These are phyloP conservation scores for Galerucella nymphaeae DNA, from an alignment of 2,888 invertebrate species.

Conservation along the genomic window DNA sequence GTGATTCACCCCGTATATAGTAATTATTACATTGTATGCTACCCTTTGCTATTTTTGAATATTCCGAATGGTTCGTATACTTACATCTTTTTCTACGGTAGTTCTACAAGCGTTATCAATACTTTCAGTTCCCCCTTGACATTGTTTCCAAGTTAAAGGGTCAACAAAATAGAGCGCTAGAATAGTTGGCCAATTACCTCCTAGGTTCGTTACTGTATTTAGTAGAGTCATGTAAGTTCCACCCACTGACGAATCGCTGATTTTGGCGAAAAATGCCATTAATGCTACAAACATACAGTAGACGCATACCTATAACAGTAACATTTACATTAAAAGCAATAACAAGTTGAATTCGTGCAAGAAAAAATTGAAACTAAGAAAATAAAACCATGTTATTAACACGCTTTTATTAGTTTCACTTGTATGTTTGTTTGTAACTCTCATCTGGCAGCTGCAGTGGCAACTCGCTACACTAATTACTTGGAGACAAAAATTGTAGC, in stretches of 20 bases:
- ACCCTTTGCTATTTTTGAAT: too few species aligned
- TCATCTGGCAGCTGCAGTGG: too few species aligned
- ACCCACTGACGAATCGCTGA: slow-evolving; percentile 96
- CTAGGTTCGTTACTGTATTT: slow-evolving; percentile 95
- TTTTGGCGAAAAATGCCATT: slow-evolving; percentile 98
- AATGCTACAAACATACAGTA: slow-evolving; percentile 97
- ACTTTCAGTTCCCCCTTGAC: slow-evolving; percentile 66
- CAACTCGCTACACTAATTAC: too few species aligned
- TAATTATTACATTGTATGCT: too few species aligned
- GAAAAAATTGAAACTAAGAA: too few species aligned
- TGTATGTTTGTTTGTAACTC: too few species aligned
- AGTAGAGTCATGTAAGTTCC: slow-evolving; percentile 99
- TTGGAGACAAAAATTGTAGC: too few species aligned
- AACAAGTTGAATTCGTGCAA: too few species aligned
- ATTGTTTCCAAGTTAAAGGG: slow-evolving; percentile 83
- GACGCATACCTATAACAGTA: slow-evolving; percentile 77
- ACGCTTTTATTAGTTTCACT: too few species aligned
- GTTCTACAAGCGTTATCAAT: slow-evolving; percentile 75
- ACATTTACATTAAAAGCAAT: neutral
- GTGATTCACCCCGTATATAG: too few species aligned
- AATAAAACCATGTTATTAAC: too few species aligned
- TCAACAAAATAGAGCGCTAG: slow-evolving; percentile 93
- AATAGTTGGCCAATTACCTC: slow-evolving; percentile 98
- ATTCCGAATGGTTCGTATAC: slow-evolving; percentile 40
- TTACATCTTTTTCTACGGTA: slow-evolving; percentile 73